These are phyloP conservation scores for Tretioscincus oriximinensis DNA, from an alignment of 2,113 vertebrate genomes.

Conservation along the genomic window DNA sequence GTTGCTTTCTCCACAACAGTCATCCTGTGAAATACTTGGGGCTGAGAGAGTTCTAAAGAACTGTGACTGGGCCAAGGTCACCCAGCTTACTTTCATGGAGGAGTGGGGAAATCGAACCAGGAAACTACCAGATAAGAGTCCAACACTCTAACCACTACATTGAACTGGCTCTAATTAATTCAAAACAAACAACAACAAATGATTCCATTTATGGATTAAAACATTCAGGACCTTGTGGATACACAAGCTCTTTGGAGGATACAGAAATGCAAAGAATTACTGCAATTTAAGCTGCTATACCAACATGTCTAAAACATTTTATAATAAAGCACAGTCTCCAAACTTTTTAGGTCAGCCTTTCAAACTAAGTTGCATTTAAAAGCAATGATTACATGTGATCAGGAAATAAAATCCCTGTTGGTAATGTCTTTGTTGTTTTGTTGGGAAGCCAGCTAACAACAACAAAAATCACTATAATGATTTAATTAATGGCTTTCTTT, in stretches of 20 bases:
- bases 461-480: neutral
- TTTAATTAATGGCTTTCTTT: rapidly evolving
- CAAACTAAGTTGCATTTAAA: neutral
- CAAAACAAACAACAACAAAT: neutral
- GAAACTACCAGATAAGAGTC: too few species aligned
- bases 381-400: rapidly evolving
- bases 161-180: too few species aligned
- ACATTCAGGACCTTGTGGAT: neutral
- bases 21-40: too few species aligned
- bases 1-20: too few species aligned
- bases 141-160: too few species aligned
- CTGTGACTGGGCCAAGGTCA: too few species aligned
- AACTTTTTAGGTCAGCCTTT: neutral
- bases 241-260: neutral
- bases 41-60: too few species aligned
- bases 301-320: neutral
- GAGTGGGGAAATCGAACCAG: too few species aligned
- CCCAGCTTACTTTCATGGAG: too few species aligned
- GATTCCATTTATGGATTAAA: rapidly evolving
- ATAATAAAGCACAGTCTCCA: rapidly evolving
- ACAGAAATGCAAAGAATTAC: neutral
- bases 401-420: neutral
- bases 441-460: neutral
- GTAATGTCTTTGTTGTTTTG: rapidly evolving
- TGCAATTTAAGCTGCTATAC: neutral